A percentile compares a stretch with the other conserved stretches of the same genome.
Evolutionary conservation across 2,113 vertebrate genomes (phyloP).

Genomic region (Crotalus viridis): DNA sequence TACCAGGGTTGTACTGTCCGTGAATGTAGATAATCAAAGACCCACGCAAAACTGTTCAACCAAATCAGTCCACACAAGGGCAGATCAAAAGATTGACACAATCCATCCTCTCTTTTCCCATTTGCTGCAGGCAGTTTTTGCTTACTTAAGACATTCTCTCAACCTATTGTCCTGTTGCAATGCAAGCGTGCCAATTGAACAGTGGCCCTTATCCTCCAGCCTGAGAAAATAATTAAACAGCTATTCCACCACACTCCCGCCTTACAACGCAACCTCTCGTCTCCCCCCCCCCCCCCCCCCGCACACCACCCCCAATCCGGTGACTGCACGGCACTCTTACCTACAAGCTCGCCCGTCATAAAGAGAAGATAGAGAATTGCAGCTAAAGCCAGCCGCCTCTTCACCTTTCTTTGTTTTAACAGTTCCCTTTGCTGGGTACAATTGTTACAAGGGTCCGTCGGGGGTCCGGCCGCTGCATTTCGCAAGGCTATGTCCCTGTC

Average conservation of each 20-base stretch:
- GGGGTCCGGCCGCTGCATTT: conserved; percentile 57
- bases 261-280: neutral
- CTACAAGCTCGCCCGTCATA: conserved; percentile 90
- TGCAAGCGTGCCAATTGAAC: neutral
- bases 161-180: neutral
- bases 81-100: neutral
- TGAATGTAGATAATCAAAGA: neutral
- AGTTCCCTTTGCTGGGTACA: conserved; percentile 78
- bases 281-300: neutral
- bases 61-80: neutral
- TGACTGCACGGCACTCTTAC: conserved; percentile 69
- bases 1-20: neutral
- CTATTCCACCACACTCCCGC: neutral
- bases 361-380: conserved; percentile 90
- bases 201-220: neutral
- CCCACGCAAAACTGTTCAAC: neutral
- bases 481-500: conserved; percentile 67
- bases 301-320: neutral
- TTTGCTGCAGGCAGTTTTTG: neutral
- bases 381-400: conserved; percentile 80
- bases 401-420: conserved; percentile 74
- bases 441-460: conserved; percentile 78
- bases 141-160: neutral
- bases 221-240: neutral
- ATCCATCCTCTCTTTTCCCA: neutral